These are phyloP conservation scores for Podiceps cristatus DNA, from an alignment of 2,113 vertebrate species.

Conservation along the genomic window DNA sequence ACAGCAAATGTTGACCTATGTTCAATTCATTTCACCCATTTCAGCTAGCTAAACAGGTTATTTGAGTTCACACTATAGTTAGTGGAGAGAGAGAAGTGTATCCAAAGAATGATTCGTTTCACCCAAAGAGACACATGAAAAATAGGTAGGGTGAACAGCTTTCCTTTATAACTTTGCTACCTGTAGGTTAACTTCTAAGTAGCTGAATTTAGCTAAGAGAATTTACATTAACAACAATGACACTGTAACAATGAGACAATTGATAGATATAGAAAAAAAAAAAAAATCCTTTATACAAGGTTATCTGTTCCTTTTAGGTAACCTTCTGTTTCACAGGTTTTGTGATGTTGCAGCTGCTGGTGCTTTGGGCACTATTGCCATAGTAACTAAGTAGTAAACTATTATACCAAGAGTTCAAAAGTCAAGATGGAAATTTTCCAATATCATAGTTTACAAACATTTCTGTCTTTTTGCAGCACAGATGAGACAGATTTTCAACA, in stretches of 20 bases:
- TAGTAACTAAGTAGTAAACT: slow-evolving; percentile 1
- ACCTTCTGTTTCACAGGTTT: not conserved
- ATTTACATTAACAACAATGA: not conserved
- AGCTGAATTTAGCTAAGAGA: not conserved
- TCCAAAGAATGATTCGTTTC: not conserved
- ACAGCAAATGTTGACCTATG: not conserved
- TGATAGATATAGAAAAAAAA: not conserved
- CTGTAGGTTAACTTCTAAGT: not conserved
- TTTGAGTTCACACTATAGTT: not conserved
- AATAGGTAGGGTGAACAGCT: not conserved
- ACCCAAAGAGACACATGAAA: not conserved
- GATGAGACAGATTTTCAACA: not conserved
- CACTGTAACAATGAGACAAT: not conserved
- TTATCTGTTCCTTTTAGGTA: not conserved
- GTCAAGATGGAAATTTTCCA: not conserved
- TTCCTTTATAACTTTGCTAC: not conserved
- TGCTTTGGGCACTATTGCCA: not conserved
- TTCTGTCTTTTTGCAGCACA: not conserved
- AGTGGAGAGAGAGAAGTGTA: not conserved
- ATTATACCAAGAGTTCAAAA: not conserved
- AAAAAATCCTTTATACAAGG: not conserved
- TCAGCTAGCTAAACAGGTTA: not conserved
- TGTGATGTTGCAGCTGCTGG: not conserved
- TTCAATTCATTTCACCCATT: not conserved
- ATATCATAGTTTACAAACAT: not conserved